Conservation (phyloP, 1,140 invertebrate species). For the Galleria mellonella region DNA sequence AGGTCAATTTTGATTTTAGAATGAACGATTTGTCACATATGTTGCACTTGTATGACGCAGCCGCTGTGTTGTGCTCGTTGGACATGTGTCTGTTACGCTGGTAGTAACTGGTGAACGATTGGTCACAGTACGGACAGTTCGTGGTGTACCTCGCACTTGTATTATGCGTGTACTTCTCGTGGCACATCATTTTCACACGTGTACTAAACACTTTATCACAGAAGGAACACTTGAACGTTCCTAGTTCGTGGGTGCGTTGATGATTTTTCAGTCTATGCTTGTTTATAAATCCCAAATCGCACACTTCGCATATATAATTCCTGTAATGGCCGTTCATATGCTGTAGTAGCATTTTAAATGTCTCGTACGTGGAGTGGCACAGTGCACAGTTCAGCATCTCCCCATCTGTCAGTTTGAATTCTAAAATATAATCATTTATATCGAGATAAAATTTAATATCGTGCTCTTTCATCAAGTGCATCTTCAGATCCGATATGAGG, state of each 20-base stretch:
- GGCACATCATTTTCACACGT: conserved; percentile 34
- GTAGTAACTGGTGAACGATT: conserved; percentile 54
- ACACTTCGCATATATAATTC: conserved; percentile 85
- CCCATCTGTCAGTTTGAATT: conserved; percentile 42
- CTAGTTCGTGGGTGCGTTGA: conserved; percentile 51
- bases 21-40: conserved; percentile 57
- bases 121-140: conserved; percentile 47
- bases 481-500: conserved; percentile 34
- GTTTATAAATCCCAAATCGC: conserved; percentile 80
- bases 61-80: conserved; percentile 35
- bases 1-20: conserved; percentile 46
- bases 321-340: conserved; percentile 68
- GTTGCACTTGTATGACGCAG: conserved; percentile 51
- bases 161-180: conserved; percentile 58
- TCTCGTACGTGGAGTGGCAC: conserved; percentile 48
- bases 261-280: conserved; percentile 72
- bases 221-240: conserved; percentile 42
- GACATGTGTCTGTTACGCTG: conserved; percentile 56
- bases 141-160: conserved; percentile 43
- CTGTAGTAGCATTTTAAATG: conserved; percentile 54
- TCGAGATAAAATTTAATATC: conserved; percentile 45
- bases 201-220: conserved; percentile 68
- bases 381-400: conserved; percentile 45
- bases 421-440: conserved; percentile 47
- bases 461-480: conserved; percentile 36